Percentiles rank a stretch among this genome's conserved stretches.
phyloP scores from a whole-genome alignment of 2,888 invertebrate genomes.

The Petrophora chlorosata region DNA sequence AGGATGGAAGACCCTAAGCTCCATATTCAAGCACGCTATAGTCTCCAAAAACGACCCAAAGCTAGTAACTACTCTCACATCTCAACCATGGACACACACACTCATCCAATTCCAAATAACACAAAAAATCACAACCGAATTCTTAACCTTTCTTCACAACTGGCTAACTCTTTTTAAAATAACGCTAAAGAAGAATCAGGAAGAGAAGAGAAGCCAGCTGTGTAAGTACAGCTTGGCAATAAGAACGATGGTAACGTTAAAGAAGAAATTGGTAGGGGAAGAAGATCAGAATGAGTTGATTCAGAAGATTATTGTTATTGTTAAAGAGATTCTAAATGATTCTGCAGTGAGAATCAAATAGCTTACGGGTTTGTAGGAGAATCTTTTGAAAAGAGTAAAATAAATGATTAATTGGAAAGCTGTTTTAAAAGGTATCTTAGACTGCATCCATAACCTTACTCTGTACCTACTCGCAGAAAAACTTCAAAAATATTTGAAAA shows the following conservation, averaged over 20 bases:
- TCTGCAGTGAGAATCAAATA: conserved; percentile 37
- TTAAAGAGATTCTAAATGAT: conserved; percentile 58
- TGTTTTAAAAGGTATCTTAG: too few species aligned
- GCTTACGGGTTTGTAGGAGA: too few species aligned
- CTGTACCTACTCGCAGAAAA: too few species aligned
- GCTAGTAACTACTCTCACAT: conserved; percentile 62
- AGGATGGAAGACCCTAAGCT: conserved; percentile 70
- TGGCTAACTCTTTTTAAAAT: conserved; percentile 69
- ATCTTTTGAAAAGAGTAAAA: too few species aligned
- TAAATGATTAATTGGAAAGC: too few species aligned
- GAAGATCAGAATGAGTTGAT: conserved; percentile 52
- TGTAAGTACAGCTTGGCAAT: conserved; percentile 61
- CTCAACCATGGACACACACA: conserved; percentile 73
- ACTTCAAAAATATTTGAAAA: too few species aligned
- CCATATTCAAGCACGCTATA: conserved; percentile 72
- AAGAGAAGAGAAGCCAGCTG: conserved; percentile 49
- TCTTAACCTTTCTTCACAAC: conserved; percentile 61
- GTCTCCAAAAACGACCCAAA: conserved; percentile 62
- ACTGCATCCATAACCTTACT: too few species aligned
- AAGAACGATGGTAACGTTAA: conserved; percentile 60
- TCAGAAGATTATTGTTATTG: conserved; percentile 49
- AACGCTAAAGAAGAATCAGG: conserved; percentile 56
- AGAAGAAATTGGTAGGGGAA: conserved; percentile 50
- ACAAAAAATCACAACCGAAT: conserved; percentile 61
- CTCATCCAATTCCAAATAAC: conserved; percentile 72